Base-by-base conservation (phyloP, 2,113 vertebrate species). In the Mus spicilegus region DNA sequence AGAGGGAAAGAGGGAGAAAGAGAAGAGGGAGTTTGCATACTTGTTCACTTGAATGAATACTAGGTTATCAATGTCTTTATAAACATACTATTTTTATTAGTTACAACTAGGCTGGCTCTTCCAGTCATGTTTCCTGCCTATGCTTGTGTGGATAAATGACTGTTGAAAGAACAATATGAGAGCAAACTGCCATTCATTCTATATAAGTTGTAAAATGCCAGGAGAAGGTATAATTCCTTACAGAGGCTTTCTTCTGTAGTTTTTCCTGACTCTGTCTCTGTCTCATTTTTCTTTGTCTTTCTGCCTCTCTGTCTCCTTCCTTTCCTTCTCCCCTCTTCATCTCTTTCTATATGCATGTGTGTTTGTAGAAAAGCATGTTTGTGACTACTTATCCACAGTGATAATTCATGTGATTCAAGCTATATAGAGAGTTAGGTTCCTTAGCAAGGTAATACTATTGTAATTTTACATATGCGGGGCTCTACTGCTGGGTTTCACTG, bases 361-460 rank as follows among this genome's bases (percentile, higher is more conserved):
- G 2, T 42, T 36, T 49, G 10, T 39, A 26, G 24, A 85, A 85
- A 46, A 30, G n/a, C 9, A 36, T 36, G 69, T 17, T 33, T 56
- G 51, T 10, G 54, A 78, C 9, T 82, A 14, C 26, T 17, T 24
- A 33, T 93, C 36, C 84, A 39, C 49, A n/a, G 19, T 73, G 56
- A 84, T 75, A 85, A 86, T 96, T 95, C 58, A 90, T 12, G 8
- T 97, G 96, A 98, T 92, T 96, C 95, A 98, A 98, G 97, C 98
- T 98, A 97, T 94, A 97, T 97, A 91, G 98, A 97, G 92, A 94
- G 96, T 95, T 95, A 84, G 51, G 96, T 95, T 97, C 80, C 97
- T 70, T 3, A 76, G n/a, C 94, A 72, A 95, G 94, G 97, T 96
- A 96, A 91, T 58, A 94, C 95, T 96, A 90, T 67, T 94, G 16